phyloP scores from a whole-genome alignment of 2,888 invertebrate genomes.

The Archaeoteleia sp. region DNA sequence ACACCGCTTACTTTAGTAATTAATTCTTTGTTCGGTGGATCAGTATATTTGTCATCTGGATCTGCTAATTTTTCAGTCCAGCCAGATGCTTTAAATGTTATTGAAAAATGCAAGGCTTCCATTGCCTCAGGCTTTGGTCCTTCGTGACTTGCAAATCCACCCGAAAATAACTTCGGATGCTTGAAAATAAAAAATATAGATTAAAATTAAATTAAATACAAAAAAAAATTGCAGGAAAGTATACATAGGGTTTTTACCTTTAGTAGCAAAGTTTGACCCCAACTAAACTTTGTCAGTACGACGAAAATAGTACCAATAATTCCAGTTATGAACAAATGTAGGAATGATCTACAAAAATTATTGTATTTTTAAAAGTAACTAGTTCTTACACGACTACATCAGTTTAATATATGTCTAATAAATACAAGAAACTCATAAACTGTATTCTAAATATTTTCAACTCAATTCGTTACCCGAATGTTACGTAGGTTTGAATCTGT shows the following conservation, averaged over 20 bases:
- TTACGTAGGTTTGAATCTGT: conserved; percentile 86
- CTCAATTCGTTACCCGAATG: conserved; percentile 68
- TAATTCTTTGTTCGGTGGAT: conserved; percentile 80
- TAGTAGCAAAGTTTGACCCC: conserved; percentile 81
- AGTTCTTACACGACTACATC: too few species aligned
- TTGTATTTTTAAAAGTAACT: conserved; percentile 3
- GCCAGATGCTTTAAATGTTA: conserved; percentile 86
- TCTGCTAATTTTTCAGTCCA: conserved; percentile 82
- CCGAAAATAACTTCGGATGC: conserved; percentile 83
- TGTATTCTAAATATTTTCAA: background rate
- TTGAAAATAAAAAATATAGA: conserved; percentile 69
- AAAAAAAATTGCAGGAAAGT: background rate
- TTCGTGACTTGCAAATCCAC: conserved; percentile 81
- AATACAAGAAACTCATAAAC: conserved; percentile 14
- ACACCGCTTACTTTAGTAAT: conserved; percentile 80
- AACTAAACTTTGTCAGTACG: conserved; percentile 79
- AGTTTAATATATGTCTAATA: conserved; percentile 35
- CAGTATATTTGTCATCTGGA: conserved; percentile 77
- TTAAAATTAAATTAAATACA: too few species aligned
- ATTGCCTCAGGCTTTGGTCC: conserved; percentile 80
- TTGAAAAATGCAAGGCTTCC: conserved; percentile 79
- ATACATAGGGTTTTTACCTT: conserved; percentile 74
- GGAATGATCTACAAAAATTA: conserved; percentile 74
- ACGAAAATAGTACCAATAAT: conserved; percentile 80
- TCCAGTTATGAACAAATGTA: conserved; percentile 75